These are phyloP conservation scores for Diloba caeruleocephala DNA, from an alignment of 2,888 invertebrate genomes.

Conservation along the genomic window DNA sequence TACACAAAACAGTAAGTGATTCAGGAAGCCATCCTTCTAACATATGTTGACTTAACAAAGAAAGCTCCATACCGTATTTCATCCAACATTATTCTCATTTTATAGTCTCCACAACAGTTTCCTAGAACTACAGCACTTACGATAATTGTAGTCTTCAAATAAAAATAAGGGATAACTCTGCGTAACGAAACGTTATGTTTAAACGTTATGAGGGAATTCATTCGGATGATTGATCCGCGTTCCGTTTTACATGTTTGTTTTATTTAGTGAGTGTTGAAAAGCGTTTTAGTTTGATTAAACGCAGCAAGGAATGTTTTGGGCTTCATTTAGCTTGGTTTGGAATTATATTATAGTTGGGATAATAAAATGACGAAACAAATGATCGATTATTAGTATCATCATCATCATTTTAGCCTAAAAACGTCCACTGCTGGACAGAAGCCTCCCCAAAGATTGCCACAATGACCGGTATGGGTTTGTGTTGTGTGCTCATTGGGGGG, in stretches of 20 bases:
- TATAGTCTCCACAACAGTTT: constrained; percentile 59
- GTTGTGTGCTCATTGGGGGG: too few relatives aligned
- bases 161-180: constrained; percentile 60
- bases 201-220: constrained; percentile 63
- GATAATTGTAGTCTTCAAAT: constrained; percentile 72
- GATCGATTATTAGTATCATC: too few relatives aligned
- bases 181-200: constrained; percentile 58
- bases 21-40: constrained; percentile 15
- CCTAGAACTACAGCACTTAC: constrained; percentile 71
- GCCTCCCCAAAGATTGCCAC: too few relatives aligned
- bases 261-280: constrained; percentile 55
- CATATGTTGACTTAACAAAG: constrained; percentile 15
- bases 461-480: too few relatives aligned
- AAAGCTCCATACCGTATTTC: constrained; percentile 52
- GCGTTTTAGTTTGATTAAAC: constrained; percentile 74
- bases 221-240: constrained; percentile 69
- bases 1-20: constrained; percentile 4
- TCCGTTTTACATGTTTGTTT: constrained; percentile 61
- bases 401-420: too few relatives aligned
- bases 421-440: too few relatives aligned
- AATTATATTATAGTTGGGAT: neutral
- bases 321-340: constrained; percentile 11
- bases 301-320: constrained; percentile 16
- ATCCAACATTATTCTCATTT: constrained; percentile 62
- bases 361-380: too few relatives aligned